A percentile compares a stretch with the other conserved stretches of the same genome.
phyloP scores from a whole-genome alignment of 2,797 vertebrate species.

The Lepus oiostolus region DNA sequence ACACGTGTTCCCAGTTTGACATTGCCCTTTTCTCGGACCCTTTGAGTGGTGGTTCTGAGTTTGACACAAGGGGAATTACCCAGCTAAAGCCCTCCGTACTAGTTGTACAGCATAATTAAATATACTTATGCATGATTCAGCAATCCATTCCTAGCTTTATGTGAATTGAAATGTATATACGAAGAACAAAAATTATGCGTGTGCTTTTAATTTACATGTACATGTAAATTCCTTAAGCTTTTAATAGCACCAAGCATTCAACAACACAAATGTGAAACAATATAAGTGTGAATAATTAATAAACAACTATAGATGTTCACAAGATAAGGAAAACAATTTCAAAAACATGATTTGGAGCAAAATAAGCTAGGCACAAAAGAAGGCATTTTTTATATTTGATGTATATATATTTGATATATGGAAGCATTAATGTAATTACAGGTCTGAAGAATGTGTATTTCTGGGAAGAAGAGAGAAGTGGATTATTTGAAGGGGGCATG shows the following conservation, averaged over 20 bases:
- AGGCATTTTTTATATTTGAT: background rate
- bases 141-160: background rate
- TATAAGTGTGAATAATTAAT: background rate
- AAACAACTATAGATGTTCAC: background rate
- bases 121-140: background rate
- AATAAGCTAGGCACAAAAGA: background rate
- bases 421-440: background rate
- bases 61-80: background rate
- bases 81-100: no score
- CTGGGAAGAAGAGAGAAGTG: background rate
- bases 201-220: background rate
- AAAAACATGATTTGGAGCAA: background rate
- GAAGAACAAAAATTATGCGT: background rate
- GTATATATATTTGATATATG: background rate
- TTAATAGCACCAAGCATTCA: background rate
- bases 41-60: background rate
- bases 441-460: background rate
- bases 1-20: background rate
- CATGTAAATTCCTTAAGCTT: background rate
- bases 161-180: background rate
- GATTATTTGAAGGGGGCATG: fast-evolving
- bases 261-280: background rate
- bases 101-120: background rate
- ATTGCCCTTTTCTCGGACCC: background rate
- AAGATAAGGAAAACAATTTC: background rate